Base-by-base conservation (phyloP, 2,113 vertebrate genomes). In the Arvicanthis niloticus region DNA sequence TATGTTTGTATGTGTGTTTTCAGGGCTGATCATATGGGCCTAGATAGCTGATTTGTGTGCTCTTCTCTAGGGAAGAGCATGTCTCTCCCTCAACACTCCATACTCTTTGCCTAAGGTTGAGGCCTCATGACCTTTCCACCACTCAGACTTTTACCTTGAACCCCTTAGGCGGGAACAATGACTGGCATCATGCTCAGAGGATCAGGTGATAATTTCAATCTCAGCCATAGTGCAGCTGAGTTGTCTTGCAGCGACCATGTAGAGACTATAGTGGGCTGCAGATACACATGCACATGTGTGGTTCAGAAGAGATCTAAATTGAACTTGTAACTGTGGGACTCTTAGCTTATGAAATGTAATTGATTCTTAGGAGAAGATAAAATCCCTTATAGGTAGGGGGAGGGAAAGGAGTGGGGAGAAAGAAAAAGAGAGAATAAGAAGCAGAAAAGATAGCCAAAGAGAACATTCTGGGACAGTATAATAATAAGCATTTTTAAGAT, bases 281-380 rank as follows among this genome's bases (percentile, higher is more conserved):
- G 86, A 60, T 62, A 73, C 4, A 62, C 37, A 70, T 15, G n/a
- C 31, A 42, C 29, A 70, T 89, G 8, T 94, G 65, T 51, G 91
- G 16, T 88, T 92, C 76, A 78, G 92, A 97, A 93, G 37, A 60
- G 68, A 73, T 90, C 42, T 87, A 67, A 5, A 80, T 19, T 73
- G 60, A 65, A 90, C 34, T 60, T 22, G 37, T 89, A 89, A 67
- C 89, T 81, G 21, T 88, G 53, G 3, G 37, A 4, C 34, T 40
- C 60, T 94, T 94, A 93, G 70, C 40, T 91, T 93, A 40, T 53
- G 72, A 70, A 65, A 82, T 7, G 13, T 72, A 87, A 82, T 67
- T 97, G 80, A 95, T 56, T 93, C 73, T 60, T 58, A 53, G 34
- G 73, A 82, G 60, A 40, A 4, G 37, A 31, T 62, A 53, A 65